Conservation (phyloP, 1,140 invertebrate genomes). For the Cataglyphis hispanica region DNA sequence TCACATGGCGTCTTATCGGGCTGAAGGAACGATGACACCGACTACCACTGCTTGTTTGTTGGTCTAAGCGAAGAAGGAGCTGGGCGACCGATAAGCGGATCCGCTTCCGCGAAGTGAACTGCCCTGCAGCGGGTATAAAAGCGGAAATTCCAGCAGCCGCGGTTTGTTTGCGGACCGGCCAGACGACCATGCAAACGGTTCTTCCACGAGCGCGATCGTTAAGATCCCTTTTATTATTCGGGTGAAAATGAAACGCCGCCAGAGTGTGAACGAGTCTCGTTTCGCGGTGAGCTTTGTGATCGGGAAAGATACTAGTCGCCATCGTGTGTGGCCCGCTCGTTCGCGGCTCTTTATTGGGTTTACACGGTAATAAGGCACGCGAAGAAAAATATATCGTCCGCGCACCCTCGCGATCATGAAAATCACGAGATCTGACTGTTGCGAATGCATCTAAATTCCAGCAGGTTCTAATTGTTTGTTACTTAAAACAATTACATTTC, state of each 20-base stretch:
- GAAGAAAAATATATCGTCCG: conserved; percentile 74
- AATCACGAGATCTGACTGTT: conserved; percentile 39
- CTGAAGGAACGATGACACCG: conserved; percentile 56
- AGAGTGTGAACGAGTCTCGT: conserved; percentile 62
- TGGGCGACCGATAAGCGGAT: conserved; percentile 73
- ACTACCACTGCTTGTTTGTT: conserved; percentile 70
- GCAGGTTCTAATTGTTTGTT: neutral
- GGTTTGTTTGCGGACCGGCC: conserved; percentile 75
- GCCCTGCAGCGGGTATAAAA: conserved; percentile 76
- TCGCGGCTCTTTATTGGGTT: conserved; percentile 75
- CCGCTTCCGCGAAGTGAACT: conserved; percentile 78
- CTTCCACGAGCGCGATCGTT: conserved; percentile 67
- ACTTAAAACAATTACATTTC: conserved; percentile 18
- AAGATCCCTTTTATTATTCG: conserved; percentile 73
- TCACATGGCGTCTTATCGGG: neutral
- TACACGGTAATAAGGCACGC: conserved; percentile 71
- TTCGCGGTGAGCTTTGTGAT: conserved; percentile 64
- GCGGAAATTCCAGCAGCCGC: conserved; percentile 70
- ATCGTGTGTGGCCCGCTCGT: conserved; percentile 71
- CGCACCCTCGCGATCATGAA: conserved; percentile 52
- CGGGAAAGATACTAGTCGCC: conserved; percentile 63
- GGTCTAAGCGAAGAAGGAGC: conserved; percentile 70
- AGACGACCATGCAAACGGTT: conserved; percentile 70
- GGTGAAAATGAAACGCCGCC: conserved; percentile 61
- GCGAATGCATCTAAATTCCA: neutral